Percentiles rank a stretch among this genome's conserved stretches.
Conservation (phyloP, 92 coral and sea anemone species). For the Epizoanthus scotinus region DNA sequence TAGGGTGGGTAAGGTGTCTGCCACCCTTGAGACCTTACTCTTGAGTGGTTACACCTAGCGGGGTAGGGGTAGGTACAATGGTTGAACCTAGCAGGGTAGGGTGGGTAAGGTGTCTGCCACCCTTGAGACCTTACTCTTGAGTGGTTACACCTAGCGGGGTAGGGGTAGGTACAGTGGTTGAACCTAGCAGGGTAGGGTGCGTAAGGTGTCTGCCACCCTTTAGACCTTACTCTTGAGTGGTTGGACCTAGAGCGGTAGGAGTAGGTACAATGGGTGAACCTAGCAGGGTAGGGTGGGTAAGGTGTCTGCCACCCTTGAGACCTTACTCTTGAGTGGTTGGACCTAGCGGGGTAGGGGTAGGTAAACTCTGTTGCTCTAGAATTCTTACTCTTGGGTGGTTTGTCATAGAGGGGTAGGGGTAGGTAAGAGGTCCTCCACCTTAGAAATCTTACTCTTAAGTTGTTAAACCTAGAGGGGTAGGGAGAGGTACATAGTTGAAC, state of each 20-base stretch:
- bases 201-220: slow-evolving; percentile 26
- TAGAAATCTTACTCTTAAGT: too few species aligned
- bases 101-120: slow-evolving; percentile 35
- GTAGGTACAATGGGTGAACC: too few species aligned
- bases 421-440: too few species aligned
- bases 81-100: too few species aligned
- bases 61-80: slow-evolving; percentile 29
- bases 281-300: too few species aligned
- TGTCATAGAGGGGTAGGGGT: too few species aligned
- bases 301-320: slow-evolving; percentile 11
- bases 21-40: background rate
- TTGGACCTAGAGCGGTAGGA: background rate
- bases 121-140: background rate
- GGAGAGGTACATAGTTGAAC: too few species aligned
- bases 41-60: slow-evolving; percentile 1
- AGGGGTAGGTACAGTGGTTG: slow-evolving; percentile 28
- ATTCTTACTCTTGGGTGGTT: background rate
- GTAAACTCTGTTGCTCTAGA: background rate
- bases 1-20: slow-evolving; percentile 41
- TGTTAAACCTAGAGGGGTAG: too few species aligned
- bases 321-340: slow-evolving; percentile 4
- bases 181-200: too few species aligned
- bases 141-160: slow-evolving; percentile 8
- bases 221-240: background rate
- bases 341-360: background rate